Percentiles rank a stretch among this genome's conserved stretches.
phyloP scores from a whole-genome alignment of 1,140 invertebrate genomes.

The Elysia chlorotica region DNA sequence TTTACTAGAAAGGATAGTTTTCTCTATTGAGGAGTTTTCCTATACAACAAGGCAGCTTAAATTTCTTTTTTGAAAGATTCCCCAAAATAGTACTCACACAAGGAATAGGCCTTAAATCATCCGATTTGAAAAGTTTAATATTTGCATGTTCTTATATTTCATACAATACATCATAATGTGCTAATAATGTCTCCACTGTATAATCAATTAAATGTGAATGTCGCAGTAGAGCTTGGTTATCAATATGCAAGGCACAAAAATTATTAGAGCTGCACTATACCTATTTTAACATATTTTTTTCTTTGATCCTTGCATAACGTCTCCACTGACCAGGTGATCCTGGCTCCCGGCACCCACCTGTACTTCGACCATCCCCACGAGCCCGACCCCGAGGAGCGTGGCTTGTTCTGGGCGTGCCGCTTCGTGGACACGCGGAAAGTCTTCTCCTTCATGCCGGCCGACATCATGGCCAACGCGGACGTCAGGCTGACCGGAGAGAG shows the following conservation, averaged over 20 bases:
- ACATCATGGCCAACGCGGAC: constrained; percentile 54
- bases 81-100: too few species aligned
- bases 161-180: too few species aligned
- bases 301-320: not conserved
- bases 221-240: too few species aligned
- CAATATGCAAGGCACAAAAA: not conserved
- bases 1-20: too few species aligned
- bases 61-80: too few species aligned
- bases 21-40: too few species aligned
- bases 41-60: too few species aligned
- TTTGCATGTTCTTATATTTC: too few species aligned
- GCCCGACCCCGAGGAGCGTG: constrained; percentile 56
- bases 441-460: constrained; percentile 53
- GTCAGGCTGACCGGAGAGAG: constrained; percentile 44
- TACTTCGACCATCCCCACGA: constrained; percentile 61
- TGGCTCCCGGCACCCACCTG: constrained; percentile 56
- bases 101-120: too few species aligned
- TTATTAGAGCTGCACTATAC: not conserved
- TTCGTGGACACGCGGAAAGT: constrained; percentile 46
- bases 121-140: too few species aligned
- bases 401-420: constrained; percentile 54
- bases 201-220: too few species aligned
- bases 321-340: constrained; percentile 41
- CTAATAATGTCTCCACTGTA: too few species aligned
- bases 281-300: not conserved